Conservation (phyloP, 2,113 vertebrate species). For the Chaenocephalus aceratus region DNA sequence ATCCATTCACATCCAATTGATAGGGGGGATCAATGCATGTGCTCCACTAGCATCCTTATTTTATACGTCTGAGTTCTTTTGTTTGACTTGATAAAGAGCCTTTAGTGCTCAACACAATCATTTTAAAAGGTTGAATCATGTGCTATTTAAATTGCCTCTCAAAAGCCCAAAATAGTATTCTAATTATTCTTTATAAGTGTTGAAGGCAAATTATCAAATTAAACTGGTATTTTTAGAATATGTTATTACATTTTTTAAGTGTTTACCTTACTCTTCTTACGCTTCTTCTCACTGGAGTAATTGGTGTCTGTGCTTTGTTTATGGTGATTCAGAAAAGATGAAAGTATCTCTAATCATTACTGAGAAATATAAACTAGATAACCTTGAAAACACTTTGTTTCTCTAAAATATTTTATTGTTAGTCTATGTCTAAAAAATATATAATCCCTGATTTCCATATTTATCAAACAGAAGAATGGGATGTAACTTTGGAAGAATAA, state of each 20-base stretch:
- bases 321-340: slow-evolving; percentile 41
- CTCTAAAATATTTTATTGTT: slow-evolving; percentile 10
- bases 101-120: neutral
- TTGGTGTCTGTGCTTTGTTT: slow-evolving; percentile 42
- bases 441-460: neutral
- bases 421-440: neutral
- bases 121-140: neutral
- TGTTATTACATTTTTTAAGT: slow-evolving; percentile 21
- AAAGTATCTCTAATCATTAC: slow-evolving; percentile 34
- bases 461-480: neutral
- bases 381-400: neutral
- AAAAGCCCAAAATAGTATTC: neutral
- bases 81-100: neutral
- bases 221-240: slow-evolving; percentile 7
- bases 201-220: slow-evolving; percentile 16
- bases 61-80: neutral
- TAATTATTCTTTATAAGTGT: neutral
- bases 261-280: slow-evolving; percentile 32
- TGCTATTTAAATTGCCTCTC: neutral
- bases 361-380: slow-evolving; percentile 20
- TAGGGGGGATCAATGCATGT: neutral
- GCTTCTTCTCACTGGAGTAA: slow-evolving; percentile 49
- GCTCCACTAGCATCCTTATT: neutral
- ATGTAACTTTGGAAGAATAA: neutral
- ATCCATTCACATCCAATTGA: too few relatives aligned